These are phyloP conservation scores for Enteromius trimaculatus DNA, from an alignment of 2,797 vertebrate genomes.

Conservation along the genomic window DNA sequence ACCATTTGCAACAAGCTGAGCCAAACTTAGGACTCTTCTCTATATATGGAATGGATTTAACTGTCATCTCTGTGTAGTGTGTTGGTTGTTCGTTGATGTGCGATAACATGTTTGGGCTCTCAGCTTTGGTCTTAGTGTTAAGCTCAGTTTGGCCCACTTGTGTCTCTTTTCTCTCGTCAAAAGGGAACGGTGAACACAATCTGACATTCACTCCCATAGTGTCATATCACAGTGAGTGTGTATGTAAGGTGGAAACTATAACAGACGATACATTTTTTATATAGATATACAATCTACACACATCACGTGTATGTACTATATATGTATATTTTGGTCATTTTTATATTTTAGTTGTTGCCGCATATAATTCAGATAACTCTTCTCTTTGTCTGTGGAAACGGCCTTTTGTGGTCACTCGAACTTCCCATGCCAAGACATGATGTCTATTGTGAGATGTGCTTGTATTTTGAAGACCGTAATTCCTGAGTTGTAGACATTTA, in stretches of 20 bases:
- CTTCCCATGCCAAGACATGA: conserved; percentile 37
- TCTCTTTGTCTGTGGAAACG: conserved; percentile 44
- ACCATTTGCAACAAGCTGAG: conserved; percentile 36
- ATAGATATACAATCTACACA: conserved; percentile 58
- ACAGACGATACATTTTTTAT: conserved; percentile 46
- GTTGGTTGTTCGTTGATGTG: conserved; percentile 30
- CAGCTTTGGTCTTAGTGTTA: conserved; percentile 31
- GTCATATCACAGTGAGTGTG: conserved; percentile 37
- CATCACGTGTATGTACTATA: conserved; percentile 50
- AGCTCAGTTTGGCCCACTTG: conserved; percentile 36
- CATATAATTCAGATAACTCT: conserved; percentile 42
- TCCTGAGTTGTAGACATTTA: background rate
- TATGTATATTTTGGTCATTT: conserved; percentile 62
- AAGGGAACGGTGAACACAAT: conserved; percentile 27
- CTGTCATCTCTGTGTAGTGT: conserved; percentile 40
- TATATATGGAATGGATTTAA: conserved; percentile 35
- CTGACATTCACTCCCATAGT: conserved; percentile 8
- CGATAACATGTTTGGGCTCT: conserved; percentile 30
- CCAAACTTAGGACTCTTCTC: conserved; percentile 28
- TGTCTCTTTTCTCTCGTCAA: conserved; percentile 28
- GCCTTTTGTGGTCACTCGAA: conserved; percentile 21
- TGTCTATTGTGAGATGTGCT: conserved; percentile 37
- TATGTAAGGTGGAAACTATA: conserved; percentile 39
- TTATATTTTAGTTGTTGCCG: conserved; percentile 51
- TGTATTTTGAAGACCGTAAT: conserved; percentile 66